Evolutionary conservation across 2,888 invertebrate genomes (phyloP).

Genomic region (Microctonus hyperodae): DNA sequence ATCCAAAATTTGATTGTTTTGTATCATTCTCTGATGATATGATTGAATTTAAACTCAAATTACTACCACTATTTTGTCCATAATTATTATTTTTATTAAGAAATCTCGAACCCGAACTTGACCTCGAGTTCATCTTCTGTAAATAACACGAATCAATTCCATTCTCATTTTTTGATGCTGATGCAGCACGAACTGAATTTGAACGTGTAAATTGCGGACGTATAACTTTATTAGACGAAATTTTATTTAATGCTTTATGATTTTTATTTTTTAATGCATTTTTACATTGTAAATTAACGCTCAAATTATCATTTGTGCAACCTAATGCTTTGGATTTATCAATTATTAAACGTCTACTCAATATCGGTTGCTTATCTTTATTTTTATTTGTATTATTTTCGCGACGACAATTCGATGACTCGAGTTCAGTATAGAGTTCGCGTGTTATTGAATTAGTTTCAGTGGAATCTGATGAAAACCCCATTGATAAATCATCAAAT

Average conservation of each 20-base stretch:
- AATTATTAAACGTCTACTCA: constrained; percentile 54
- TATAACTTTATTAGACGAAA: constrained; percentile 37
- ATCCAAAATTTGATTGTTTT: constrained; percentile 57
- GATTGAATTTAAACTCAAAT: constrained; percentile 54
- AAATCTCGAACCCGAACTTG: constrained; percentile 32
- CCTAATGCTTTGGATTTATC: constrained; percentile 55
- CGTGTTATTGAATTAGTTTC: constrained; percentile 54
- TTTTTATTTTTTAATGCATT: constrained; percentile 34
- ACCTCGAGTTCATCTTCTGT: constrained; percentile 26
- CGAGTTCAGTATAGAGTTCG: constrained; percentile 42
- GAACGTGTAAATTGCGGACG: constrained; percentile 47
- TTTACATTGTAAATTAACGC: constrained; percentile 23
- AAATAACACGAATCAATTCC: constrained; percentile 36
- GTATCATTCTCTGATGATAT: constrained; percentile 51
- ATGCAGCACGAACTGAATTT: constrained; percentile 47
- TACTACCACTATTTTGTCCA: constrained; percentile 47
- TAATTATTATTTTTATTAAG: constrained; percentile 42
- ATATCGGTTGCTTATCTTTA: constrained; percentile 25
- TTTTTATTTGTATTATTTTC: constrained; percentile 32
- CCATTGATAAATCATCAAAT: constrained; percentile 59
- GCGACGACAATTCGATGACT: constrained; percentile 17
- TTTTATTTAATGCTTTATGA: constrained; percentile 44
- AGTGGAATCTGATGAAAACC: constrained; percentile 56
- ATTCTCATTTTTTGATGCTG: constrained; percentile 48
- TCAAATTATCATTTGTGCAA: constrained; percentile 28